Conservation (phyloP, 2,888 invertebrate species). For the Timema cristinae region DNA sequence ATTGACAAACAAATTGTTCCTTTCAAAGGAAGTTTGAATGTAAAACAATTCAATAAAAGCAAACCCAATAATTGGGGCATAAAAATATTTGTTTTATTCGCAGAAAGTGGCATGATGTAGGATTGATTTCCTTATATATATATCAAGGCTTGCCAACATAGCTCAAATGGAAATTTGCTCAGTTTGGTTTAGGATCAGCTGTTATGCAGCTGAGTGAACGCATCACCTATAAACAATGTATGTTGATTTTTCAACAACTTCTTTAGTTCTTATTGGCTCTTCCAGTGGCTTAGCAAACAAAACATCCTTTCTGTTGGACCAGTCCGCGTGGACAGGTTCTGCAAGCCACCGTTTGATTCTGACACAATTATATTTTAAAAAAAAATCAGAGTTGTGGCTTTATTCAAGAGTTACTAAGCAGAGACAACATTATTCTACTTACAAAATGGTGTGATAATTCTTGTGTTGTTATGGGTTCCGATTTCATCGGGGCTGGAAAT, state of each 20-base stretch:
- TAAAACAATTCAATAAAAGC: slow-evolving; percentile 21
- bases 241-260: slow-evolving; percentile 32
- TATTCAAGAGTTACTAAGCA: slow-evolving; percentile 17
- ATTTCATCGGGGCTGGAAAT: slow-evolving; percentile 23
- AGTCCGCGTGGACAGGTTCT: slow-evolving; percentile 23
- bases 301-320: slow-evolving; percentile 26
- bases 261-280: slow-evolving; percentile 29
- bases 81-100: slow-evolving; percentile 34
- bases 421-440: slow-evolving; percentile 25
- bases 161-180: slow-evolving; percentile 15
- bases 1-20: slow-evolving; percentile 36
- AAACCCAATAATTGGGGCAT: slow-evolving; percentile 26
- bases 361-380: slow-evolving; percentile 24
- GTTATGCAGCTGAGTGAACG: slow-evolving; percentile 29
- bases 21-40: slow-evolving; percentile 31
- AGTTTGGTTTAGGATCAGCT: slow-evolving; percentile 21
- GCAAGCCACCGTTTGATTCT: slow-evolving; percentile 23
- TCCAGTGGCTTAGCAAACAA: slow-evolving; percentile 26
- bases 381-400: slow-evolving; percentile 11
- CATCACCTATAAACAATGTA: slow-evolving; percentile 9
- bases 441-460: slow-evolving; percentile 33
- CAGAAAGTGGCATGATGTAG: slow-evolving; percentile 18
- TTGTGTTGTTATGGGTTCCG: slow-evolving; percentile 32
- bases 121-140: slow-evolving; percentile 27
- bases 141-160: slow-evolving; percentile 33